Evolutionary conservation across 2,888 invertebrate genomes (phyloP).

Genomic region (Diadromus collaris): DNA sequence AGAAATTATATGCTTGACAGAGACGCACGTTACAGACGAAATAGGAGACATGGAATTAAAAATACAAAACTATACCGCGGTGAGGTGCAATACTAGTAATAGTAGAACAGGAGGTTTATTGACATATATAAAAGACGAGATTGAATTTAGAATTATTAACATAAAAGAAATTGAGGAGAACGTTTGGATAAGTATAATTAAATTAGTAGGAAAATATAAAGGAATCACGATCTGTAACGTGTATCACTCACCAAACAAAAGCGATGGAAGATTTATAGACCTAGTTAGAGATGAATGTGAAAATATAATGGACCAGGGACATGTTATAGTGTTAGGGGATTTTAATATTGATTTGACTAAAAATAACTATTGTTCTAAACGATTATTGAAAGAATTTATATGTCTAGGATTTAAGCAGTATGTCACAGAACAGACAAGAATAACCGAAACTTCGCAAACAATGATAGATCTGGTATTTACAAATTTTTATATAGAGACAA

Average conservation of each 20-base stretch:
- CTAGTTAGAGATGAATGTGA: conserved; percentile 17
- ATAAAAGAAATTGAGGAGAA: background rate
- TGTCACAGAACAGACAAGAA: conserved; percentile 23
- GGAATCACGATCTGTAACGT: conserved; percentile 16
- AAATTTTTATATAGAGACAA: conserved; percentile 24
- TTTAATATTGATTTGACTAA: conserved; percentile 19
- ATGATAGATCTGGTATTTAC: conserved; percentile 46
- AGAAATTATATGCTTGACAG: background rate
- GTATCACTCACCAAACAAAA: too few relatives aligned
- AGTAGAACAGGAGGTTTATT: conserved; percentile 33
- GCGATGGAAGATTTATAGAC: conserved; percentile 38
- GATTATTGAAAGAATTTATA: conserved; percentile 20
- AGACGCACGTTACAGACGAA: conserved; percentile 12
- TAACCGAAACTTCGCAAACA: conserved; percentile 24
- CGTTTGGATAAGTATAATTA: conserved; percentile 23
- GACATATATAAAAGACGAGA: conserved; percentile 7
- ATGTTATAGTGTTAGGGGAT: conserved; percentile 11
- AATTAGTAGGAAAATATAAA: conserved; percentile 9
- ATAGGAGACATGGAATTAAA: conserved; percentile 17
- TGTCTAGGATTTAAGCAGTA: conserved; percentile 36
- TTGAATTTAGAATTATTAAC: conserved; percentile 6
- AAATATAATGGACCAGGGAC: conserved; percentile 15
- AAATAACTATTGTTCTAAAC: conserved; percentile 2
- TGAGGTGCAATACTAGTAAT: conserved; percentile 11
- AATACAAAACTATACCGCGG: conserved; percentile 19